Percentiles rank a stretch among this genome's conserved stretches.
These are phyloP conservation scores for Drosophila virilis DNA, from an alignment of 1,140 invertebrate species.

Conservation along the genomic window DNA sequence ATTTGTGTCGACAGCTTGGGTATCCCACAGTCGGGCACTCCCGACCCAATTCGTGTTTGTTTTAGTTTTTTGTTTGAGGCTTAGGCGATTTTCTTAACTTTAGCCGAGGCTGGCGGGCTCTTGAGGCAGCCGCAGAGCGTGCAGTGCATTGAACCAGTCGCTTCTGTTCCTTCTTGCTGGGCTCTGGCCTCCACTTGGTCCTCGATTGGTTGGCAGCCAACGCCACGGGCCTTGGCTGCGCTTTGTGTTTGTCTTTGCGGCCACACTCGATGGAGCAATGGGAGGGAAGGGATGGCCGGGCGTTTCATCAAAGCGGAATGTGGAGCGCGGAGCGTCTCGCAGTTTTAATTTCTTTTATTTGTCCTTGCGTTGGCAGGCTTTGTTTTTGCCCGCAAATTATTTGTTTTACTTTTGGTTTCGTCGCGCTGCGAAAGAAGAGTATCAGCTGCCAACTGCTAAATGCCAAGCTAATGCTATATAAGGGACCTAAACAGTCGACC, in stretches of 20 bases:
- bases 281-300: neutral
- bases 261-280: neutral
- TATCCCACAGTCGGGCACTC: no score
- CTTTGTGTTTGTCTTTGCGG: constrained; percentile 51
- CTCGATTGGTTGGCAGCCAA: constrained; percentile 67
- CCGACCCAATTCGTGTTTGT: neutral
- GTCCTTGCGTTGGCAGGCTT: constrained; percentile 33
- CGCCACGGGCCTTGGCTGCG: constrained; percentile 43
- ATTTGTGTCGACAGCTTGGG: no score
- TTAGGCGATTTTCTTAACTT: constrained; percentile 75
- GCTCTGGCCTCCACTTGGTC: constrained; percentile 16
- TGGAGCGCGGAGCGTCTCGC: constrained; percentile 35
- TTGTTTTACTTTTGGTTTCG: constrained; percentile 73
- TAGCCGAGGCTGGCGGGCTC: constrained; percentile 42
- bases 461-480: constrained; percentile 76
- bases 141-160: constrained; percentile 69
- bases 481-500: constrained; percentile 14
- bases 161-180: constrained; percentile 11
- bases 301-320: constrained; percentile 16
- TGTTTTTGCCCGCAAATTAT: constrained; percentile 66
- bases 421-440: constrained; percentile 17
- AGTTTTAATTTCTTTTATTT: constrained; percentile 80
- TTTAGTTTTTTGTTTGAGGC: constrained; percentile 27
- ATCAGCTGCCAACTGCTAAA: constrained; percentile 54
- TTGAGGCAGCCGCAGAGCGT: neutral